phyloP scores from a whole-genome alignment of 2,888 invertebrate genomes.

The Griposia aprilina region DNA sequence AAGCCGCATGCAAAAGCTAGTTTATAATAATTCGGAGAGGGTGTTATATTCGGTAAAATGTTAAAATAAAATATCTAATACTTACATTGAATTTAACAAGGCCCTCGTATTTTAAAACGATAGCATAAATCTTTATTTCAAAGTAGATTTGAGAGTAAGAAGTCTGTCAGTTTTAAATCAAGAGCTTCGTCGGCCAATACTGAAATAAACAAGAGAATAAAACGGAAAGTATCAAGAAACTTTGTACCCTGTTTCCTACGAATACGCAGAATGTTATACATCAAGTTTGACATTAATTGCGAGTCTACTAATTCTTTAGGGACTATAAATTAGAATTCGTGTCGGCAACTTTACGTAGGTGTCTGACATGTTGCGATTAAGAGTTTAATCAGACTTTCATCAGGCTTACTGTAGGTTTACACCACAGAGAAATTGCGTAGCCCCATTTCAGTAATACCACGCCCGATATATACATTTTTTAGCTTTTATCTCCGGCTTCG shows the following conservation, averaged over 20 bases:
- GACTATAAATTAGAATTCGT: slow-evolving; percentile 45
- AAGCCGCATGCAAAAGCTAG: too few species aligned
- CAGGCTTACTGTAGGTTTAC: slow-evolving; percentile 10
- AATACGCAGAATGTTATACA: slow-evolving; percentile 4
- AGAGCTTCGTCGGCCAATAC: not conserved
- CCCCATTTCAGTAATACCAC: not conserved
- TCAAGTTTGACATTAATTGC: slow-evolving; percentile 52
- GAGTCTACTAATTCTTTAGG: slow-evolving; percentile 36
- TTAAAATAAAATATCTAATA: not conserved
- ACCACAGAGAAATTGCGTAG: slow-evolving; percentile 1
- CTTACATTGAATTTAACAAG: not conserved
- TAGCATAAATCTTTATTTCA: not conserved
- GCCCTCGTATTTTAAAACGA: not conserved
- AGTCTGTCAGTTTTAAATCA: not conserved
- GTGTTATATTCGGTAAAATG: not conserved
- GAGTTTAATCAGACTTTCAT: slow-evolving; percentile 42
- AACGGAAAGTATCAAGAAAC: not conserved
- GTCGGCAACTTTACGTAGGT: slow-evolving; percentile 35
- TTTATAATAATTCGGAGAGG: not conserved
- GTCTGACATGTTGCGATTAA: slow-evolving; percentile 37
- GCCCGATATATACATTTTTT: not conserved
- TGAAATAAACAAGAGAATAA: slow-evolving; percentile 4
- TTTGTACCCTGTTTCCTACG: not conserved
- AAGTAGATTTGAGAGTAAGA: not conserved
- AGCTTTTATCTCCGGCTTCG: not conserved